Percentiles rank a stretch among this genome's conserved stretches.
These are phyloP conservation scores for Tricholaema leucomelas DNA, from an alignment of 2,113 vertebrate genomes.

Conservation along the genomic window DNA sequence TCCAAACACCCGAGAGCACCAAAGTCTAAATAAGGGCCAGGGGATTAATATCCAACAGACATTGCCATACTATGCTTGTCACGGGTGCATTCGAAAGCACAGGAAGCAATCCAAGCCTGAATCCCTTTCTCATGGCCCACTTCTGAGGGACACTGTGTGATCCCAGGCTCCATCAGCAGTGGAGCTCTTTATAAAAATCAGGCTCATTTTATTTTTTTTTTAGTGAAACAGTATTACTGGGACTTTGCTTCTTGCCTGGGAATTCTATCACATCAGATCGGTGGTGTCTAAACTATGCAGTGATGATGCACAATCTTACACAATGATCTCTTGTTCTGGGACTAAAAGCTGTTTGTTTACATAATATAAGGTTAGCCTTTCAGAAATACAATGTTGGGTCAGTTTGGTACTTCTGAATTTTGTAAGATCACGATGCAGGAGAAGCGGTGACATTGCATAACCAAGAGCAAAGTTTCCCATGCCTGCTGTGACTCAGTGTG, in stretches of 20 bases:
- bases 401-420: background rate
- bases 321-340: conserved; percentile 16
- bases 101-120: background rate
- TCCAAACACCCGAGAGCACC: background rate
- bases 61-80: accelerated
- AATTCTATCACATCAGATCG: background rate
- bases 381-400: background rate
- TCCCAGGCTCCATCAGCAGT: background rate
- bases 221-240: background rate
- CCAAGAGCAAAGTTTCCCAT: conserved; percentile 22
- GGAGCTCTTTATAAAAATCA: background rate
- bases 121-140: background rate
- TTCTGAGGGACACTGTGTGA: background rate
- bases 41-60: accelerated
- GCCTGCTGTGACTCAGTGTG: background rate
- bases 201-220: background rate
- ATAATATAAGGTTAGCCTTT: conserved; percentile 16
- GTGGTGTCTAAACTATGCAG: background rate
- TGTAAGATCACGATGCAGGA: background rate
- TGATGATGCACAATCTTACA: background rate
- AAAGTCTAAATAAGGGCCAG: background rate
- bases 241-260: background rate
- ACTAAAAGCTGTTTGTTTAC: conserved; percentile 56
- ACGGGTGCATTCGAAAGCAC: background rate
- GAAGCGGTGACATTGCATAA: background rate